Evolutionary conservation across 1,140 invertebrate species (phyloP).

Genomic region (Trialeurodes vaporariorum): DNA sequence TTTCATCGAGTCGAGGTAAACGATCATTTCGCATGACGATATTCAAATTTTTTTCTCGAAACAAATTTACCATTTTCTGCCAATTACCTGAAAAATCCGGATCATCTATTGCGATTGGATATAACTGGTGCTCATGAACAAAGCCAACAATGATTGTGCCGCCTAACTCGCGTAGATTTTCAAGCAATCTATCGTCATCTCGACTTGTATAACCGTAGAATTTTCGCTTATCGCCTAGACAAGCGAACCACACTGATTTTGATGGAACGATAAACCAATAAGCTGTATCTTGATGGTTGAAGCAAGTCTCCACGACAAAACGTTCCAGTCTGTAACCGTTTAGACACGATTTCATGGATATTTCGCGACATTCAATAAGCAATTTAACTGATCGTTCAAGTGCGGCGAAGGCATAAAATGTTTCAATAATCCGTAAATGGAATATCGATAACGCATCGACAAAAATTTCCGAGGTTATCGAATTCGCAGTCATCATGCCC

Average conservation of each 20-base stretch:
- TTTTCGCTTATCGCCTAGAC: no score
- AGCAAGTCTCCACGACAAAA: background rate
- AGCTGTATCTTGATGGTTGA: background rate
- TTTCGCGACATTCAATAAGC: background rate
- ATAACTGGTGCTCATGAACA: background rate
- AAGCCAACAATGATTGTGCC: background rate
- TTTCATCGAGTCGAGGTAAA: background rate
- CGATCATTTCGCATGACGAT: background rate
- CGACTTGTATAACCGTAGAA: background rate
- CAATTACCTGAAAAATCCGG: background rate
- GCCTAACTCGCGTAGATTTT: background rate
- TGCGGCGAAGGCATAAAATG: background rate
- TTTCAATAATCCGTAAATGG: background rate
- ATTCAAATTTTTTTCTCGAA: background rate
- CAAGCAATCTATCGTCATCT: background rate
- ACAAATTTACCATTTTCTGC: background rate
- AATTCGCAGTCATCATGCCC: background rate
- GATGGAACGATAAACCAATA: background rate
- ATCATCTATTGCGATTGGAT: background rate
- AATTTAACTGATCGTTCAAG: background rate
- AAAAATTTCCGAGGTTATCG: background rate
- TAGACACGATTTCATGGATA: background rate
- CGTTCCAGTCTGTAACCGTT: background rate
- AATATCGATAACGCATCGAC: background rate
- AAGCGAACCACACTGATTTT: background rate